These are phyloP conservation scores for Papilio machaon DNA, from an alignment of 1,140 invertebrate genomes.

Conservation along the genomic window DNA sequence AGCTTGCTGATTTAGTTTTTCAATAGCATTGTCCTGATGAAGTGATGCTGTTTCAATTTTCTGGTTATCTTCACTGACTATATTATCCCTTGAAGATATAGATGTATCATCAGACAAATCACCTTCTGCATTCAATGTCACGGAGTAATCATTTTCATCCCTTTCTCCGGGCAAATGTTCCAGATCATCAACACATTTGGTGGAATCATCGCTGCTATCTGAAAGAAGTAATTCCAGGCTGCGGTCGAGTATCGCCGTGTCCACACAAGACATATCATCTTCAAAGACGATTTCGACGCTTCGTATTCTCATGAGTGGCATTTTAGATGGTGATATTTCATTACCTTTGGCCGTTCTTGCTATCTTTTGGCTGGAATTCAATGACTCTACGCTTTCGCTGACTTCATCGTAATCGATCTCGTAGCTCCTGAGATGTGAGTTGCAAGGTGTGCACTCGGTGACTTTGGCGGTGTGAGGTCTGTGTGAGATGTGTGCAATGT, in stretches of 20 bases:
- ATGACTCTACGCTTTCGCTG: constrained; percentile 68
- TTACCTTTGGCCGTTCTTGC: constrained; percentile 68
- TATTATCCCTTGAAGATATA: constrained; percentile 50
- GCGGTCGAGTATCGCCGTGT: constrained; percentile 65
- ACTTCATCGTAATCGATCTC: constrained; percentile 78
- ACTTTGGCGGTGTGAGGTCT: constrained; percentile 55
- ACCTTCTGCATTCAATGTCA: constrained; percentile 71
- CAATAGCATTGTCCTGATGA: not conserved
- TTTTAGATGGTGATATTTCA: constrained; percentile 71
- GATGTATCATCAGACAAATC: constrained; percentile 73
- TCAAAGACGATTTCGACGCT: constrained; percentile 79
- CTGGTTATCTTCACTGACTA: constrained; percentile 25
- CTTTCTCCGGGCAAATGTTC: constrained; percentile 62
- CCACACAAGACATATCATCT: constrained; percentile 75
- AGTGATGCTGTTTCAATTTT: constrained; percentile 8
- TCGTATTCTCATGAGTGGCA: constrained; percentile 76
- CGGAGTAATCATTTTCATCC: constrained; percentile 61
- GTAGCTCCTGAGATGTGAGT: constrained; percentile 70
- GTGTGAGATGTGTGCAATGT: constrained; percentile 56
- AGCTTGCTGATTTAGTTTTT: not conserved
- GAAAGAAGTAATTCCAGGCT: constrained; percentile 66
- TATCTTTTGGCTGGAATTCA: constrained; percentile 57
- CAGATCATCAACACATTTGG: constrained; percentile 71
- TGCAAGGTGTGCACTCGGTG: constrained; percentile 70
- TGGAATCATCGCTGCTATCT: constrained; percentile 72